A percentile compares a stretch with the other conserved stretches of the same genome.
Conservation (phyloP, 2,888 invertebrate genomes). For the Macrophya alboannulata region DNA sequence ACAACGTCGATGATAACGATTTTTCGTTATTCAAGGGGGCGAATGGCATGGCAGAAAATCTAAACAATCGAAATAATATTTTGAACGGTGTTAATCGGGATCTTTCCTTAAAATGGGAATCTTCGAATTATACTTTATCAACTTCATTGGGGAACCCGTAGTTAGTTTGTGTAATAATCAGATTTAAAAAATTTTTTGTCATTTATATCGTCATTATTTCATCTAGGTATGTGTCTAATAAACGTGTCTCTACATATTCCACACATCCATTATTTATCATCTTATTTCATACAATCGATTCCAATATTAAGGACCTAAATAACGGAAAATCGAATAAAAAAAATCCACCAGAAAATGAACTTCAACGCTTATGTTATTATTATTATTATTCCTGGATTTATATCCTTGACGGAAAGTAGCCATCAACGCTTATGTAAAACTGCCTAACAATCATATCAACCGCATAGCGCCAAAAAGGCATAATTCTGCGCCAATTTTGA, state of each 20-base stretch:
- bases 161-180: background rate
- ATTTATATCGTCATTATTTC: background rate
- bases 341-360: too few relatives aligned
- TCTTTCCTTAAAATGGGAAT: slow-evolving; percentile 33
- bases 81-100: background rate
- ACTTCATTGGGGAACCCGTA: slow-evolving; percentile 20
- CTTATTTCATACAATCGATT: background rate
- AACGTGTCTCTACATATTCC: background rate
- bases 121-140: slow-evolving; percentile 33
- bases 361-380: too few relatives aligned
- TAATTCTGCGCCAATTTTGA: background rate
- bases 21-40: background rate
- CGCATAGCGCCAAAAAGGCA: background rate
- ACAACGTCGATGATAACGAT: background rate
- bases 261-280: background rate
- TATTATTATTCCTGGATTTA: too few relatives aligned
- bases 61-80: background rate
- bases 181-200: background rate
- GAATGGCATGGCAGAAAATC: background rate
- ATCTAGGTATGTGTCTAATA: background rate
- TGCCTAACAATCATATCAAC: background rate
- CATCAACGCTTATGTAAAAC: too few relatives aligned
- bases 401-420: background rate
- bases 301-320: background rate
- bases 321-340: background rate